A percentile compares a stretch with the other conserved stretches of the same genome.
Conservation (phyloP, 1,140 invertebrate species). For the Procambarus virginalis region DNA sequence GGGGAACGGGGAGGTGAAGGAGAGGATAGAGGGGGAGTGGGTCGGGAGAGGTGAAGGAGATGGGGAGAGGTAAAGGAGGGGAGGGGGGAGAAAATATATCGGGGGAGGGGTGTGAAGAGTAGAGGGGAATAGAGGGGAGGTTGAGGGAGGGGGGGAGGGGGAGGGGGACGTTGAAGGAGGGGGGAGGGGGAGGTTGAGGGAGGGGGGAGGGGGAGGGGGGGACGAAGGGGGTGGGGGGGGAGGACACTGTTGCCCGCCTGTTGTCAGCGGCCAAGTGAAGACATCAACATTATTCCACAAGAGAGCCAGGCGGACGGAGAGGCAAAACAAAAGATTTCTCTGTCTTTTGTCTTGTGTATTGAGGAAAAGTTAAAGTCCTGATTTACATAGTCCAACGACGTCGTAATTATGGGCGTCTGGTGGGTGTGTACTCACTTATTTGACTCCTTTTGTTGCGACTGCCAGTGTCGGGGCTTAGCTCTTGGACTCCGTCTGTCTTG, state of each 20-base stretch:
- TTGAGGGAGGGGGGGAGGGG: no score
- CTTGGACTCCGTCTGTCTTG: no score
- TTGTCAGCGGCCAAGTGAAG: conserved; percentile 28
- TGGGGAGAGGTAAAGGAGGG: no score
- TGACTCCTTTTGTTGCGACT: no score
- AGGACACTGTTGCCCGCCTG: background rate
- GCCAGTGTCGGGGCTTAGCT: no score
- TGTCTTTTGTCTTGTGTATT: conserved; percentile 20
- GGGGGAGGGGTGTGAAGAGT: no score
- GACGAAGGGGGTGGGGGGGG: background rate
- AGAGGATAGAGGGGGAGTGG: no score
- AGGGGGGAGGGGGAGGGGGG: background rate
- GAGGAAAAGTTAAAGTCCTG: conserved; percentile 25
- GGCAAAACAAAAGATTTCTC: conserved; percentile 27
- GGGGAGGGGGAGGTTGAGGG: background rate
- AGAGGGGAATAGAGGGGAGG: no score
- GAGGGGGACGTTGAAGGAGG: no score
- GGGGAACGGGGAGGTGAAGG: no score
- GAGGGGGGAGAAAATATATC: accelerated
- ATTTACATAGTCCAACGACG: background rate
- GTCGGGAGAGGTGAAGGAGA: no score
- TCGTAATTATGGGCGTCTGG: background rate
- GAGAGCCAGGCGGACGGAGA: conserved; percentile 18
- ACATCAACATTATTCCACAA: conserved; percentile 27
- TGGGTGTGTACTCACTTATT: no score